Conservation (phyloP, 2,888 invertebrate genomes). For the Parasteatoda lunata region DNA sequence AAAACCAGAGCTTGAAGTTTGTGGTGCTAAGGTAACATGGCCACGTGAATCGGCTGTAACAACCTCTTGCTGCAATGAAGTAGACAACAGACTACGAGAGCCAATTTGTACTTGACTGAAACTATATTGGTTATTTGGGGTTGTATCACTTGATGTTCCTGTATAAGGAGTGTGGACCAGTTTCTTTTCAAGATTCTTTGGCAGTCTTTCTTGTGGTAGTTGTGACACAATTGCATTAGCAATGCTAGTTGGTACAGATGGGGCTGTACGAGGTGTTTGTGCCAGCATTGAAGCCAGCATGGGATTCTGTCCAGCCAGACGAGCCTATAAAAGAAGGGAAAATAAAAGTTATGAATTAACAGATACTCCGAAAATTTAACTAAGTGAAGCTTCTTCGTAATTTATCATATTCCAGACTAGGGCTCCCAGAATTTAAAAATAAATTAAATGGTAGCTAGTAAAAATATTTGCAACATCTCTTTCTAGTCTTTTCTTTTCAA, state of each 20-base stretch:
- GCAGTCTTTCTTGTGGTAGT: conserved; percentile 69
- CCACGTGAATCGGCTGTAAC: conserved; percentile 63
- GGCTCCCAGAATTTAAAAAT: no score
- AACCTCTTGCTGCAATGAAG: conserved; percentile 64
- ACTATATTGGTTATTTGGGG: conserved; percentile 7
- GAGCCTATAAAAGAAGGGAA: conserved; percentile 37
- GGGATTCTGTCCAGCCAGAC: conserved; percentile 69
- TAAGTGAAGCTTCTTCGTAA: no score
- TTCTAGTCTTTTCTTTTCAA: no score
- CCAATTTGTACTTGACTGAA: conserved; percentile 37
- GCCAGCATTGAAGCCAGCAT: conserved; percentile 69
- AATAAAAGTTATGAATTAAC: no score
- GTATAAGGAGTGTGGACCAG: conserved; percentile 67
- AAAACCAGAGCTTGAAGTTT: background rate
- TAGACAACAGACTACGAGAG: conserved; percentile 43
- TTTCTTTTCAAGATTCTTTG: conserved; percentile 68
- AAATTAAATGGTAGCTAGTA: no score
- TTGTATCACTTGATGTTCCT: conserved; percentile 28
- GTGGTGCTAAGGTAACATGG: conserved; percentile 65
- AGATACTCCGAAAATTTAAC: no score
- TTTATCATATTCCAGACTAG: no score
- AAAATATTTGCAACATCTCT: no score
- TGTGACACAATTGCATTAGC: conserved; percentile 69
- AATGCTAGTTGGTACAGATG: conserved; percentile 65
- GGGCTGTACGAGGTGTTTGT: conserved; percentile 64